These are phyloP conservation scores for Plestiodon gilberti DNA, from an alignment of 2,113 vertebrate species.

Conservation along the genomic window DNA sequence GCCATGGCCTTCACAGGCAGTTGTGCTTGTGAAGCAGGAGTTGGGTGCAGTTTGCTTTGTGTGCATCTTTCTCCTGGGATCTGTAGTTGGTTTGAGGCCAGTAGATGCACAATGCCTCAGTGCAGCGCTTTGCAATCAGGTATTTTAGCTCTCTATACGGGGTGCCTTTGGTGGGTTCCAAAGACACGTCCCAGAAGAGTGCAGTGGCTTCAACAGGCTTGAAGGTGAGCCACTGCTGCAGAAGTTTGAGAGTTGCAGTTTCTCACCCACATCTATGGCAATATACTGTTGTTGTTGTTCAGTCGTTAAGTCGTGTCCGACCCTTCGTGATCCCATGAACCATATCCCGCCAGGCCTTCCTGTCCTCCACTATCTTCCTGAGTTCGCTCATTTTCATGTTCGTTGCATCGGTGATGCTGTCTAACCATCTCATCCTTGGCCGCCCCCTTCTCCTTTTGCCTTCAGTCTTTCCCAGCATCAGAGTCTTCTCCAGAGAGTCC, in stretches of 20 bases:
- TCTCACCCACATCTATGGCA: background rate
- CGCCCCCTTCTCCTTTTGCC: too few relatives aligned
- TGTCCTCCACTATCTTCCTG: too few relatives aligned
- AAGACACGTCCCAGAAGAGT: background rate
- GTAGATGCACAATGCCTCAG: background rate
- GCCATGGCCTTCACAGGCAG: background rate
- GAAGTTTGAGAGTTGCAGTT: background rate
- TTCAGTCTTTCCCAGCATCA: too few relatives aligned
- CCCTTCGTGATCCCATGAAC: too few relatives aligned
- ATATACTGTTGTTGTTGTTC: too few relatives aligned
- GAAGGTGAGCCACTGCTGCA: background rate
- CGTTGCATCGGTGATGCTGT: too few relatives aligned
- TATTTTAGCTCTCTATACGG: background rate
- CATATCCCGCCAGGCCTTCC: too few relatives aligned
- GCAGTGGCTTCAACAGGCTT: background rate
- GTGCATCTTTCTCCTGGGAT: background rate
- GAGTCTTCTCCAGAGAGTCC: too few relatives aligned
- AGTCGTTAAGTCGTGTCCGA: too few relatives aligned
- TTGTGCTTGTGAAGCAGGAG: background rate
- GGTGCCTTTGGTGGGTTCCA: background rate
- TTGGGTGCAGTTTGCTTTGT: background rate
- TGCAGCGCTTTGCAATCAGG: background rate
- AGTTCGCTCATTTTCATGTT: too few relatives aligned
- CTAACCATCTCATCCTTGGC: too few relatives aligned
- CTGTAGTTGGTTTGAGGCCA: background rate